A percentile compares a stretch with the other conserved stretches of the same genome.
These are phyloP conservation scores for Caenorhabditis angaria DNA, from an alignment of 2,888 invertebrate species.

Conservation along the genomic window DNA sequence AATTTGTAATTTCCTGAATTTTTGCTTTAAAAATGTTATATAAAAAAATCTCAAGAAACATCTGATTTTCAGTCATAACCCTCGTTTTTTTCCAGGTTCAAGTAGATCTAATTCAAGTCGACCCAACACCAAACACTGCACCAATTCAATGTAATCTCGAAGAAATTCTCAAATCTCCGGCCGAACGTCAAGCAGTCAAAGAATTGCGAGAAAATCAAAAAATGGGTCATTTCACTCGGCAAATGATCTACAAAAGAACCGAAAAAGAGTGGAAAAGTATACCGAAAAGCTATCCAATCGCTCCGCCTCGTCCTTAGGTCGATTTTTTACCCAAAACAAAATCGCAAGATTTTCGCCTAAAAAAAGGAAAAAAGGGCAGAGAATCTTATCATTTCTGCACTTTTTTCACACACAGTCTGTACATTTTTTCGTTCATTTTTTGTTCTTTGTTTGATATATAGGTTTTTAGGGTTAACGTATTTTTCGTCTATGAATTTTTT, in stretches of 20 bases:
- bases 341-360: no score
- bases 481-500: neutral
- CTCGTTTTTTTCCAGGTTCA: constrained; percentile 52
- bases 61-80: neutral
- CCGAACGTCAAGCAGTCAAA: constrained; percentile 62
- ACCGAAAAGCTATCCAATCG: constrained; percentile 69
- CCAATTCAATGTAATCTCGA: constrained; percentile 63
- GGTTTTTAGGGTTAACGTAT: neutral
- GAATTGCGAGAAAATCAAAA: constrained; percentile 65
- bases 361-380: constrained; percentile 6
- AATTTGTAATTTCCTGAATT: no score
- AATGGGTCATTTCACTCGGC: constrained; percentile 68
- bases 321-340: neutral
- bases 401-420: constrained; percentile 16
- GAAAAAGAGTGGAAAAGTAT: constrained; percentile 68
- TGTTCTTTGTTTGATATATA: neutral
- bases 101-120: constrained; percentile 55
- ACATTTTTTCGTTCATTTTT: constrained; percentile 5
- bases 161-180: constrained; percentile 65
- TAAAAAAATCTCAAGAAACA: neutral
- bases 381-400: constrained; percentile 6
- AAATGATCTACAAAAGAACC: constrained; percentile 67
- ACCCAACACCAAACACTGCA: constrained; percentile 22
- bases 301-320: constrained; percentile 55
- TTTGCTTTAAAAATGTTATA: no score